phyloP scores from a whole-genome alignment of 2,797 vertebrate species.

The Xiphophorus birchmanni region DNA sequence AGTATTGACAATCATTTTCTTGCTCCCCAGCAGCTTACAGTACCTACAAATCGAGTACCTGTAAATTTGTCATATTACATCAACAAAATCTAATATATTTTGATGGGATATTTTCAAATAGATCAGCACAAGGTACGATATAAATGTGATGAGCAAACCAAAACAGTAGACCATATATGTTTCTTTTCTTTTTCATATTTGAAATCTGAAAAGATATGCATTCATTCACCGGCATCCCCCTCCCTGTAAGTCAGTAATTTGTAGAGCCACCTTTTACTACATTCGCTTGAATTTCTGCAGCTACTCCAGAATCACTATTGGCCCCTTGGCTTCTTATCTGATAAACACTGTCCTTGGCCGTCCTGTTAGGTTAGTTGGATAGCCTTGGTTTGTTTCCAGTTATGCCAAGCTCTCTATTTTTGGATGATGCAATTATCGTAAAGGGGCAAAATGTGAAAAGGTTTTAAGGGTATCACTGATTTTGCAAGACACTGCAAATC shows the following conservation, averaged over 20 bases:
- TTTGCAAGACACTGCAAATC: background rate
- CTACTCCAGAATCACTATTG: background rate
- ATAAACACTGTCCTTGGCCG: background rate
- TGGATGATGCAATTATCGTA: background rate
- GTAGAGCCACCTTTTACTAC: background rate
- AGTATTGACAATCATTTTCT: conserved; percentile 74
- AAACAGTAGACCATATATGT: too few species aligned
- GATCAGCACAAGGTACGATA: background rate
- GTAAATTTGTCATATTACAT: background rate
- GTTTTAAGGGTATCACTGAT: background rate
- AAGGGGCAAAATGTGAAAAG: background rate
- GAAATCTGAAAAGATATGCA: background rate
- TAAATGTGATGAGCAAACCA: too few species aligned
- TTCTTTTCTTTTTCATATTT: background rate
- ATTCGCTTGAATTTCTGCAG: background rate
- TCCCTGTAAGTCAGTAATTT: background rate
- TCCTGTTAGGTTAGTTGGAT: background rate
- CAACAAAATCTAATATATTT: background rate
- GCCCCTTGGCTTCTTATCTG: background rate
- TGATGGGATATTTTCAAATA: background rate
- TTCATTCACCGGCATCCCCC: background rate
- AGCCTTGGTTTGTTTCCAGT: background rate
- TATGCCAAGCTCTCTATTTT: background rate
- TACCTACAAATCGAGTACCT: background rate
- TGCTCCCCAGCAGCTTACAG: conserved; percentile 9